Base-by-base conservation (phyloP, 2,888 invertebrate species). In the Tetragnatha montana region DNA sequence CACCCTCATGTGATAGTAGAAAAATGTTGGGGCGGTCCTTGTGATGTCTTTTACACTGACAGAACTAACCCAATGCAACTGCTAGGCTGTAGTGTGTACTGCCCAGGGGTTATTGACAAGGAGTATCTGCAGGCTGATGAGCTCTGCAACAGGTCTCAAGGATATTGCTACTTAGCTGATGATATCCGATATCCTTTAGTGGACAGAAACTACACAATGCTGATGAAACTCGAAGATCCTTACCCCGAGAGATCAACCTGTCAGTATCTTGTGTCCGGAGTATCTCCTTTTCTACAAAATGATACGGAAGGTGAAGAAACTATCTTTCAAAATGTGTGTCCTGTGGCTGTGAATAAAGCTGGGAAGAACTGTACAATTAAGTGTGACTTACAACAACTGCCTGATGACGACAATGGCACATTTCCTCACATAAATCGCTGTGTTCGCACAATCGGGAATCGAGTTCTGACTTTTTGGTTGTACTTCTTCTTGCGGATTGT, bases 401-500 rank as follows among this genome's bases (percentile, higher is more conserved):
- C 88, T 12, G 88, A 88, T 69, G 88, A 88, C 68, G 91, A 88
- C 14, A 91, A 91, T 75, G 88, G 85, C 6, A 91, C 91, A 0
- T 86, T 85, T 47, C 85, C 88, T 3, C 91, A 91, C 60, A 73
- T 91, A 51, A 91, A 91, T 74, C 71, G 79, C 4, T 89, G 89
- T n/a, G 84, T 87, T 6, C 60, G 86, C 8, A 91, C 87, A 17
- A 74, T 51, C 17, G 90, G 88, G 21, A 91, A 88, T 14, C 81
- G 91, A 1, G 85, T 81, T 19, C 50, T 95, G 92, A 95, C 96
- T 1, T 97, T 97, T 93, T 97, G 97, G 95, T 95, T 96, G 90
- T 97, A 98, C 93, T 97, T 97, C 93, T 94, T 96, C 84, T 93
- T 97, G 91, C 94, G 97, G 93, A 96, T 97, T 92, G 94, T 97